These are phyloP conservation scores for Cynaeus angustus DNA, from an alignment of 2,888 invertebrate genomes.

Conservation along the genomic window DNA sequence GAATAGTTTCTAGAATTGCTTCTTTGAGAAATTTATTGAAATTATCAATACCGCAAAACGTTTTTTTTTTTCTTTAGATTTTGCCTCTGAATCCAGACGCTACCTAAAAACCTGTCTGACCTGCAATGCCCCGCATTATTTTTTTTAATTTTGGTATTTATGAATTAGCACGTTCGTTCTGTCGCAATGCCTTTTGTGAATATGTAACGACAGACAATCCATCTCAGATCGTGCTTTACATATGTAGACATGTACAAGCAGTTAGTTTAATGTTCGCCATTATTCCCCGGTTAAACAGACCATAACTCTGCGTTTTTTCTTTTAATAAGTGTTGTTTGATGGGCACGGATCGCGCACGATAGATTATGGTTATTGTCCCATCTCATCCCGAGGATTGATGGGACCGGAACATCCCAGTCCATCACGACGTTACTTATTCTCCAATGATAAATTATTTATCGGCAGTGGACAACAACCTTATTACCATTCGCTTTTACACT, in stretches of 20 bases:
- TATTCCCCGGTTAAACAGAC: slow-evolving; percentile 62
- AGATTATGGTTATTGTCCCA: slow-evolving; percentile 47
- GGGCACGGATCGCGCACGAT: slow-evolving; percentile 40
- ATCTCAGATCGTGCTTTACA: slow-evolving; percentile 51
- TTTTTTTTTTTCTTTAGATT: too few species aligned
- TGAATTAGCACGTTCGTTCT: not conserved
- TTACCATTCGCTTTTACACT: slow-evolving; percentile 49
- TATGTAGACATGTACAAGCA: slow-evolving; percentile 50
- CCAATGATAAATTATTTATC: slow-evolving; percentile 33
- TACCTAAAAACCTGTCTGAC: too few species aligned
- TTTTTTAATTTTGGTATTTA: too few species aligned
- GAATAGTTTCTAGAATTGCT: too few species aligned
- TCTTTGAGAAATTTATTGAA: too few species aligned
- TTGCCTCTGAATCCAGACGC: too few species aligned
- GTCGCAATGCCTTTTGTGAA: slow-evolving; percentile 24
- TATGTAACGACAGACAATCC: slow-evolving; percentile 41
- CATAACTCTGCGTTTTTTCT: slow-evolving; percentile 53
- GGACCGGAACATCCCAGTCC: slow-evolving; percentile 25
- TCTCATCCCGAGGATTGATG: slow-evolving; percentile 47
- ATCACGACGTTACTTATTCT: slow-evolving; percentile 11
- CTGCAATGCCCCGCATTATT: too few species aligned
- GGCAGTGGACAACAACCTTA: slow-evolving; percentile 44
- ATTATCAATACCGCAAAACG: too few species aligned
- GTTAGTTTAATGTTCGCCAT: slow-evolving; percentile 57
- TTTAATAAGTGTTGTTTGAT: slow-evolving; percentile 50